Evolutionary conservation across 2,888 invertebrate genomes (phyloP).

Genomic region (Pandemis heparana): DNA sequence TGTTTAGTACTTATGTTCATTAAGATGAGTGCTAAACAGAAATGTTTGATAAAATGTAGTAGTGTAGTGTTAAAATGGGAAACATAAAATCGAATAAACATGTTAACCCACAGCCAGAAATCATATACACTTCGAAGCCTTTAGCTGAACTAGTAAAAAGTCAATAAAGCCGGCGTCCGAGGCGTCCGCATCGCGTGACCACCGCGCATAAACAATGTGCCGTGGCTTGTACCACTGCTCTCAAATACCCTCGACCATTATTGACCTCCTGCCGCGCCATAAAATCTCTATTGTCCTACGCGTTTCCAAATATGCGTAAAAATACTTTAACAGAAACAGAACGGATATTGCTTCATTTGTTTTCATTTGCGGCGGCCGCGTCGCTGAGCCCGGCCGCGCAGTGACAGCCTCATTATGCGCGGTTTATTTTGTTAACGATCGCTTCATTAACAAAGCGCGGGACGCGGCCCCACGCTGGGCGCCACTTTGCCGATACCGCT

Average conservation of each 20-base stretch:
- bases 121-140: slow-evolving; percentile 39
- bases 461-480: slow-evolving; percentile 48
- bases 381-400: slow-evolving; percentile 18
- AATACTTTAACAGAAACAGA: slow-evolving; percentile 38
- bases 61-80: too few relatives aligned
- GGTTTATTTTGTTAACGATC: slow-evolving; percentile 36
- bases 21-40: too few relatives aligned
- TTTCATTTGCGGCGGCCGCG: slow-evolving; percentile 43
- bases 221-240: slow-evolving; percentile 50
- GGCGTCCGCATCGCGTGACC: slow-evolving; percentile 59
- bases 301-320: slow-evolving; percentile 48
- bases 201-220: slow-evolving; percentile 51
- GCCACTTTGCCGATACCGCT: slow-evolving; percentile 35
- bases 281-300: slow-evolving; percentile 46
- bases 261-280: slow-evolving; percentile 44
- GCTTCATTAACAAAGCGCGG: slow-evolving; percentile 30
- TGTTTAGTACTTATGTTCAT: too few relatives aligned
- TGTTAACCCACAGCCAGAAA: background rate
- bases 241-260: slow-evolving; percentile 53
- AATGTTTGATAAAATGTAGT: too few relatives aligned
- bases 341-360: slow-evolving; percentile 52
- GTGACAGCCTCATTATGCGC: slow-evolving; percentile 36
- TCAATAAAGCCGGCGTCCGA: slow-evolving; percentile 50
- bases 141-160: slow-evolving; percentile 34
- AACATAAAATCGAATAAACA: background rate